Conservation (phyloP, 2,888 invertebrate genomes). For the Cryptus viduatorius region DNA sequence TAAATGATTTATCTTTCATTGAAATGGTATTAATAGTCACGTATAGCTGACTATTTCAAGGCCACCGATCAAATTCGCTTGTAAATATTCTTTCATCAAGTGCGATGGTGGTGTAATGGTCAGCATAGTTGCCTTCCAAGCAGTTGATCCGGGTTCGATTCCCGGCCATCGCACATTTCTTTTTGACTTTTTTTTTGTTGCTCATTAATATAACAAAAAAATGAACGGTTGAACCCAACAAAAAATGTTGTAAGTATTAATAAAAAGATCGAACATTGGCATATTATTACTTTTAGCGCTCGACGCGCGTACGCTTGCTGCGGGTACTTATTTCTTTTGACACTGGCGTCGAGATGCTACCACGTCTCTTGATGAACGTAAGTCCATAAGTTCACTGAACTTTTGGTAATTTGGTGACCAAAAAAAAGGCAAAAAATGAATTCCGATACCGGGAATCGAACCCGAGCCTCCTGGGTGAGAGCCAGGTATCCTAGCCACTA, state of each 20-base stretch:
- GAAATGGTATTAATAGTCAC: no score
- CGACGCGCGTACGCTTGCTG: no score
- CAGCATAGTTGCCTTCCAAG: constrained; percentile 75
- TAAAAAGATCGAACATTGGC: not conserved
- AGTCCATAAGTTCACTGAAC: no score
- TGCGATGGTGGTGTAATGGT: constrained; percentile 76
- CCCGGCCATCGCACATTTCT: constrained; percentile 74
- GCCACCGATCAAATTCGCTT: not conserved
- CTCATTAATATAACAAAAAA: not conserved
- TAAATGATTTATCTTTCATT: no score
- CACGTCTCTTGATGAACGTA: not conserved
- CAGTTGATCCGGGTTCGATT: constrained; percentile 76
- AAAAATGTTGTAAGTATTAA: not conserved
- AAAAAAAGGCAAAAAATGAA: constrained; percentile 74
- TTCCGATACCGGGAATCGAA: constrained; percentile 88
- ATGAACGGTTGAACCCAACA: not conserved
- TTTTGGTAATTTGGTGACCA: not conserved
- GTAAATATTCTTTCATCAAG: constrained; percentile 3
- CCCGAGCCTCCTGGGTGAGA: constrained; percentile 89
- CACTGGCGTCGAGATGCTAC: no score
- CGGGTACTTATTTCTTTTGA: no score
- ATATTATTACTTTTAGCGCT: no score
- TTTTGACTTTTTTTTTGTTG: constrained; percentile 46
- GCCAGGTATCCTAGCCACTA: constrained; percentile 88
- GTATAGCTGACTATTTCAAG: not conserved